phyloP scores from a whole-genome alignment of 2,797 vertebrate genomes.

The Poeciliopsis paucimaculata region DNA sequence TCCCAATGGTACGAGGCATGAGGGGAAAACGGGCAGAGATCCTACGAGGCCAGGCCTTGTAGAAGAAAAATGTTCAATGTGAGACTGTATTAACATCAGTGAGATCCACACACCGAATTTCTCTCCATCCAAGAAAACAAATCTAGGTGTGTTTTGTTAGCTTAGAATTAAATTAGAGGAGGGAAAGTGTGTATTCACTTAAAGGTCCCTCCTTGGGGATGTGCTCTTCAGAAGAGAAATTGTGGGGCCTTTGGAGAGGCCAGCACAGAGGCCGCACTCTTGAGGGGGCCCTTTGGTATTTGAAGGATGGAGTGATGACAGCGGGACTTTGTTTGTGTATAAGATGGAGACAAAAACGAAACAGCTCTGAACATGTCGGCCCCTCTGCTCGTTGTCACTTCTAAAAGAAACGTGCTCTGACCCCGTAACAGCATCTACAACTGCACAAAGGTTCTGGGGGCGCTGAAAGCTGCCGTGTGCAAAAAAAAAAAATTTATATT shows the following conservation, averaged over 20 bases:
- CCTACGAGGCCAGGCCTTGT: not conserved
- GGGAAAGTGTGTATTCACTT: slow-evolving; percentile 19
- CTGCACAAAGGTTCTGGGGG: slow-evolving; percentile 41
- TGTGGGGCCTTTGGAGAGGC: slow-evolving; percentile 55
- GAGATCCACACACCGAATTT: slow-evolving; percentile 1
- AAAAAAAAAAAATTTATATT: slow-evolving; percentile 14
- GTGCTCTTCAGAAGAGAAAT: slow-evolving; percentile 54
- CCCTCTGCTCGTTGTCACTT: slow-evolving; percentile 53
- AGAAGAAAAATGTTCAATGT: slow-evolving; percentile 10
- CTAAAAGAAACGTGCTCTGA: slow-evolving; percentile 65
- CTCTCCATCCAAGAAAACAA: slow-evolving; percentile 16
- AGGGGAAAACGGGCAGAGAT: slow-evolving; percentile 30
- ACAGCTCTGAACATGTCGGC: slow-evolving; percentile 73
- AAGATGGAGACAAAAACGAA: slow-evolving; percentile 75
- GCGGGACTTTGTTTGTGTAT: slow-evolving; percentile 76
- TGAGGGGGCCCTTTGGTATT: slow-evolving; percentile 70
- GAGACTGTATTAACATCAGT: slow-evolving; percentile 2
- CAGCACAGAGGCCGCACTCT: slow-evolving; percentile 47
- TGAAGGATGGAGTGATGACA: slow-evolving; percentile 81
- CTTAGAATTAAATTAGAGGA: slow-evolving; percentile 8
- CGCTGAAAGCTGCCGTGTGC: slow-evolving; percentile 25
- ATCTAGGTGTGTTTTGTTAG: slow-evolving; percentile 14
- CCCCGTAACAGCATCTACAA: slow-evolving; percentile 46
- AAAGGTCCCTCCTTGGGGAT: slow-evolving; percentile 57
- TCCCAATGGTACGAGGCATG: slow-evolving; percentile 59